Conservation (phyloP, 2,888 invertebrate genomes). For the Exephanes ischioxanthus region DNA sequence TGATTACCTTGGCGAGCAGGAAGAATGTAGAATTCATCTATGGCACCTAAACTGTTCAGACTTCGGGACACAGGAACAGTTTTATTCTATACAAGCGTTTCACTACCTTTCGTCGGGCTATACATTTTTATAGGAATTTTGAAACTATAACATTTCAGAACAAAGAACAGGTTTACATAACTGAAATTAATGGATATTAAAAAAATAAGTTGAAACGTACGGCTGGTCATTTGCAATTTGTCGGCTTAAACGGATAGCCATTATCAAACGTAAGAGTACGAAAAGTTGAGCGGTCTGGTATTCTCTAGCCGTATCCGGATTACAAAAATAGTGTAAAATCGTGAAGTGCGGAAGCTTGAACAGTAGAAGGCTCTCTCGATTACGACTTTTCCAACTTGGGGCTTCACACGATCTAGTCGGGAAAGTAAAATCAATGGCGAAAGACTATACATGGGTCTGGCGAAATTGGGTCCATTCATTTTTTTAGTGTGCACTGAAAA, state of each 20-base stretch:
- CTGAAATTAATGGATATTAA: not conserved
- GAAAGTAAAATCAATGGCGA: not conserved
- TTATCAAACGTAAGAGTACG: too few species aligned
- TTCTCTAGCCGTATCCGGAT: not conserved
- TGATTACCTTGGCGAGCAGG: conserved; percentile 17
- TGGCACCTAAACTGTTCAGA: not conserved
- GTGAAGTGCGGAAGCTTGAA: not conserved
- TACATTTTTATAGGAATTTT: not conserved
- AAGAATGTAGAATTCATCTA: not conserved
- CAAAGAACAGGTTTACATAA: not conserved
- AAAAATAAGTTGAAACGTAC: not conserved
- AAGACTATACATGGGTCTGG: not conserved
- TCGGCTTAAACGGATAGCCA: too few species aligned
- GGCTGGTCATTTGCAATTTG: not conserved
- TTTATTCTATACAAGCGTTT: not conserved
- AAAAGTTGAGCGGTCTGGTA: too few species aligned
- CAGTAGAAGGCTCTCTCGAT: not conserved
- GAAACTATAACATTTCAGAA: not conserved
- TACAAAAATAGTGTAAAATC: not conserved
- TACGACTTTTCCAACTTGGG: not conserved
- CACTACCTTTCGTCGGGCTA: not conserved
- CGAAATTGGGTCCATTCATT: not conserved
- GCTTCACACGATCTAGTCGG: not conserved
- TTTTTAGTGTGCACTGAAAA: not conserved
- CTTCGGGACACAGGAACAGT: not conserved